phyloP scores from a whole-genome alignment of 2,113 vertebrate species.

The Anhinga anhinga region DNA sequence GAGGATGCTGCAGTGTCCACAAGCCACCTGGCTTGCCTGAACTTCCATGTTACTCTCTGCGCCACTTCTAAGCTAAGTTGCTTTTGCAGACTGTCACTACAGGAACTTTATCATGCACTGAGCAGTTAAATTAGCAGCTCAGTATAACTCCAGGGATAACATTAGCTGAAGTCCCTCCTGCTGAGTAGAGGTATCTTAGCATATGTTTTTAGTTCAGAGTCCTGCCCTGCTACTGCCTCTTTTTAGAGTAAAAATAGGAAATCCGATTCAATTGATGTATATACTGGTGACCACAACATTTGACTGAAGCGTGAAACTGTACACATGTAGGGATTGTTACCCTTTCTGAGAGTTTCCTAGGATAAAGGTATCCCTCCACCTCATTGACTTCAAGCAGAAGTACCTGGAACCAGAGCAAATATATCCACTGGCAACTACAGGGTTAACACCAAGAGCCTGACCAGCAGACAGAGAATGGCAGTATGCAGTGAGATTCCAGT shows the following conservation, averaged over 20 bases:
- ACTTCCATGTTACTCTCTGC: neutral
- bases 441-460: neutral
- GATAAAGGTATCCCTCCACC: neutral
- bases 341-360: neutral
- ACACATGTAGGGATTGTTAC: neutral
- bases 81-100: neutral
- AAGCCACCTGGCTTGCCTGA: neutral
- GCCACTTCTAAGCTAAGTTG: neutral
- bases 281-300: neutral
- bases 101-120: neutral
- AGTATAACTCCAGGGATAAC: neutral
- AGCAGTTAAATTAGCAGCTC: neutral
- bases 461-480: neutral
- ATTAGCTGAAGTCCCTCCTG: neutral
- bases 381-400: neutral
- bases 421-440: rapidly evolving
- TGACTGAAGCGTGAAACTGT: neutral
- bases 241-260: neutral
- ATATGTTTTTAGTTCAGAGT: neutral
- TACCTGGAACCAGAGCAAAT: neutral
- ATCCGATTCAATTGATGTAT: neutral
- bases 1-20: neutral
- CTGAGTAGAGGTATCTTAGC: neutral
- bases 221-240: neutral
- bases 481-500: neutral